These are phyloP conservation scores for Selene dorsalis DNA, from an alignment of 2,797 vertebrate species.

Conservation along the genomic window DNA sequence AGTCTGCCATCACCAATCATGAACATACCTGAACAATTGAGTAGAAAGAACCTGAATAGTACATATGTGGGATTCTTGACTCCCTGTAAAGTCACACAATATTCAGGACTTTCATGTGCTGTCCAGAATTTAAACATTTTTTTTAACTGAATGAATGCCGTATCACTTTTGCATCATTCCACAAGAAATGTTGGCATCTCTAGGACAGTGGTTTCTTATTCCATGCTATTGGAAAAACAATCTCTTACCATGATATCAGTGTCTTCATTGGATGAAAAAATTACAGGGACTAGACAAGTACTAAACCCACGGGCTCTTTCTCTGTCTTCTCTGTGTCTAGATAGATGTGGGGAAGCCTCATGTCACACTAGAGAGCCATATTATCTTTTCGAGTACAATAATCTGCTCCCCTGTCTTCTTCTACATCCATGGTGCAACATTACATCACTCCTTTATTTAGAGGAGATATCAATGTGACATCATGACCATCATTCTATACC, in stretches of 20 bases:
- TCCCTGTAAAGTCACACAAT: not conserved
- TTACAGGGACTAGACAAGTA: slow-evolving; percentile 13
- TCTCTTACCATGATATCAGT: slow-evolving; percentile 29
- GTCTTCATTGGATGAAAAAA: slow-evolving; percentile 37
- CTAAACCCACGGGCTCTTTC: slow-evolving; percentile 59
- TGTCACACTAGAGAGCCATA: slow-evolving; percentile 52
- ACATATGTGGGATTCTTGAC: slow-evolving; percentile 21
- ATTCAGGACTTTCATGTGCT: not conserved
- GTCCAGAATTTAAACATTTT: not conserved
- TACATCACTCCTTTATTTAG: slow-evolving; percentile 79
- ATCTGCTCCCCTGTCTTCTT: slow-evolving; percentile 53
- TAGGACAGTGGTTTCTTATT: slow-evolving; percentile 33
- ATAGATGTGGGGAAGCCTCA: slow-evolving; percentile 65
- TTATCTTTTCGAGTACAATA: slow-evolving; percentile 70
- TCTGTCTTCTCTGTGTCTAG: slow-evolving; percentile 49
- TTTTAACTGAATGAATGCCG: not conserved
- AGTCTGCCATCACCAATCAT: slow-evolving; percentile 50
- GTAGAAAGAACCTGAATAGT: slow-evolving; percentile 1
- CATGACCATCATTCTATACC: slow-evolving; percentile 71
- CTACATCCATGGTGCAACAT: slow-evolving; percentile 65
- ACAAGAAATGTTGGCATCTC: slow-evolving; percentile 2
- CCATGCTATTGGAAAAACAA: slow-evolving; percentile 26
- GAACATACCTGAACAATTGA: slow-evolving; percentile 54
- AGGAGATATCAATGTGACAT: slow-evolving; percentile 76
- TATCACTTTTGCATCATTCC: not conserved